phyloP scores from a whole-genome alignment of 2,888 invertebrate genomes.

The Hypomecis punctinalis region DNA sequence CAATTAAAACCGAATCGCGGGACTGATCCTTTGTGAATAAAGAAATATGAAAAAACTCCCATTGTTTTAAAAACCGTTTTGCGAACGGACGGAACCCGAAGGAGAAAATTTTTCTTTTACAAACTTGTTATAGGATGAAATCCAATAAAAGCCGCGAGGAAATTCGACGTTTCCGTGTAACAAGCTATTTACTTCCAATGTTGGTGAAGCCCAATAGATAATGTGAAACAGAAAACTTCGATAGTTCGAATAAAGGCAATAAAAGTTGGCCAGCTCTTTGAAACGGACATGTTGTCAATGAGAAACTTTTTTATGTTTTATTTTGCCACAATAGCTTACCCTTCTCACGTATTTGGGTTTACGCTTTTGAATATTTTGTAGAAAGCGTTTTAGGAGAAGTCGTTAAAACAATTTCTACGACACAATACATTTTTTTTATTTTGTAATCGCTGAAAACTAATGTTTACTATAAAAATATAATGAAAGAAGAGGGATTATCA shows the following conservation, averaged over 20 bases:
- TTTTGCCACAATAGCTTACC: slow-evolving; percentile 37
- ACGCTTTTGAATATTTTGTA: slow-evolving; percentile 20
- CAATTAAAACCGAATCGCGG: slow-evolving; percentile 30
- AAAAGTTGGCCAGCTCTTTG: slow-evolving; percentile 71
- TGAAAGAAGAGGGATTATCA: no score
- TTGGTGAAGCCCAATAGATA: slow-evolving; percentile 67
- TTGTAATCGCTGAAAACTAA: no score
- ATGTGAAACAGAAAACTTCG: slow-evolving; percentile 70
- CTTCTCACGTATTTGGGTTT: slow-evolving; percentile 35
- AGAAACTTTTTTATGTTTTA: slow-evolving; percentile 53
- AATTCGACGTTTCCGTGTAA: slow-evolving; percentile 71
- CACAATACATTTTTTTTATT: no score
- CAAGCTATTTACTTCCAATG: slow-evolving; percentile 74
- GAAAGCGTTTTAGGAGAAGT: not conserved
- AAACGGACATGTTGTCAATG: slow-evolving; percentile 57
- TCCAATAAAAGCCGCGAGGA: slow-evolving; percentile 70
- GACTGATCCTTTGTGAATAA: slow-evolving; percentile 33
- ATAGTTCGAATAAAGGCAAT: slow-evolving; percentile 71
- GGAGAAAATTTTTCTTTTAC: slow-evolving; percentile 60
- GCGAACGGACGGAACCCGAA: slow-evolving; percentile 40
- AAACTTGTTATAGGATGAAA: slow-evolving; percentile 71
- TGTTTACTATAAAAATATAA: no score
- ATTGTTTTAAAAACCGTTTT: slow-evolving; percentile 47
- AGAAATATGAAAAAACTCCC: slow-evolving; percentile 33
- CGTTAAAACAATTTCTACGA: no score